phyloP scores from a whole-genome alignment of 2,113 vertebrate species.

The Piprites chloris region DNA sequence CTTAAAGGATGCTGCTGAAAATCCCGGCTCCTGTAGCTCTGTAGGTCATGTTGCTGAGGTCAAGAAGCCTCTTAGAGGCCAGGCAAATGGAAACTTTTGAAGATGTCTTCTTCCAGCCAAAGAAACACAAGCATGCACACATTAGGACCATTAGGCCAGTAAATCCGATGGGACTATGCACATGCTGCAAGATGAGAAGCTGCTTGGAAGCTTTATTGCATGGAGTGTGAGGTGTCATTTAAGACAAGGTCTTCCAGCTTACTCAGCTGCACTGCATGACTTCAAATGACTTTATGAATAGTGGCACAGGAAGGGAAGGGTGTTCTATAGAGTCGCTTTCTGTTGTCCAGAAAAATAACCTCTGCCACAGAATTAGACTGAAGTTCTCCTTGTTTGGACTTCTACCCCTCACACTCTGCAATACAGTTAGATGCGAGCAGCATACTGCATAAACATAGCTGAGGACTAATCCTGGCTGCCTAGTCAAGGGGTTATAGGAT shows the following conservation, averaged over 20 bases:
- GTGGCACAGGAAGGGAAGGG: neutral
- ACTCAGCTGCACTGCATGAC: neutral
- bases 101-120: neutral
- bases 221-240: neutral
- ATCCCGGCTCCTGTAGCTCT: neutral
- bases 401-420: rapidly evolving
- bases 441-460: neutral
- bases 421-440: neutral
- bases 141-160: neutral
- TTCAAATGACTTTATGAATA: neutral
- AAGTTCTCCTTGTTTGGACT: neutral
- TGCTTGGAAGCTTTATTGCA: neutral
- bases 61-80: neutral
- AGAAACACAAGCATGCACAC: rapidly evolving
- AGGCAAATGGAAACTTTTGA: neutral
- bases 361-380: neutral
- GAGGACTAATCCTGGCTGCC: neutral
- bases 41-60: neutral
- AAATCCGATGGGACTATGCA: neutral
- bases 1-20: neutral
- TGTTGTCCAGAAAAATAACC: neutral
- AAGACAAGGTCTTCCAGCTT: neutral
- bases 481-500: neutral
- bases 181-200: neutral
- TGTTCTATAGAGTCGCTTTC: neutral